A percentile compares a stretch with the other conserved stretches of the same genome.
Conservation (phyloP, 2,888 invertebrate species). For the Cepaea hortensis region DNA sequence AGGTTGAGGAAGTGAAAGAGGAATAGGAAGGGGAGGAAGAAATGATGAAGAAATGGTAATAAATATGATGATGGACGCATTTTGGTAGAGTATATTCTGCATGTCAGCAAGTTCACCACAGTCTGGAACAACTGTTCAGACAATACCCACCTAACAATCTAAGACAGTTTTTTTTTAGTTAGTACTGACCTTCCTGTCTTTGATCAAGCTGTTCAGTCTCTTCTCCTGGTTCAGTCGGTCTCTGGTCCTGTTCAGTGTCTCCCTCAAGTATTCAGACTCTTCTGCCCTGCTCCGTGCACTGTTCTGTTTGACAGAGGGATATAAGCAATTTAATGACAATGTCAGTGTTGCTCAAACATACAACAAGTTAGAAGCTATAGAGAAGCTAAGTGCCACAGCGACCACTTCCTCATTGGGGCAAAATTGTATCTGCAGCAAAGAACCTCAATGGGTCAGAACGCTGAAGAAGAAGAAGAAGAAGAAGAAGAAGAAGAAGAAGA, state of each 20-base stretch:
- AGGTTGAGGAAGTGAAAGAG: too few relatives aligned
- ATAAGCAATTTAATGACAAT: not conserved
- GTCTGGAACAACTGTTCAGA: too few relatives aligned
- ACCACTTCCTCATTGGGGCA: too few relatives aligned
- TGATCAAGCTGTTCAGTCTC: constrained; percentile 74
- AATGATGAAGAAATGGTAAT: not conserved
- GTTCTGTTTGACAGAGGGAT: constrained; percentile 56
- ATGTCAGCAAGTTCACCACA: too few relatives aligned
- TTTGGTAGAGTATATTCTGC: not conserved
- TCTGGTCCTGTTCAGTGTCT: constrained; percentile 71
- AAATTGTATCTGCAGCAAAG: too few relatives aligned
- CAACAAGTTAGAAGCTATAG: too few relatives aligned
- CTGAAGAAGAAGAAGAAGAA: too few relatives aligned
- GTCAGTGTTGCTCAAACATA: too few relatives aligned
- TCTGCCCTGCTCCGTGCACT: constrained; percentile 71
- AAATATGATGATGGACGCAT: not conserved
- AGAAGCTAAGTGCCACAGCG: too few relatives aligned
- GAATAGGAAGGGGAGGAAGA: too few relatives aligned
- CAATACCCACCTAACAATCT: not conserved
- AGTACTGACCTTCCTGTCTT: constrained; percentile 72
- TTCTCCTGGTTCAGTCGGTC: constrained; percentile 75
- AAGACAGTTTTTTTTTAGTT: not conserved
- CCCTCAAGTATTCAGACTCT: constrained; percentile 74
- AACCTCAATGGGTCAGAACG: too few relatives aligned
- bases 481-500: too few relatives aligned